phyloP scores from a whole-genome alignment of 2,797 vertebrate genomes.

The Sciaenops ocellatus region DNA sequence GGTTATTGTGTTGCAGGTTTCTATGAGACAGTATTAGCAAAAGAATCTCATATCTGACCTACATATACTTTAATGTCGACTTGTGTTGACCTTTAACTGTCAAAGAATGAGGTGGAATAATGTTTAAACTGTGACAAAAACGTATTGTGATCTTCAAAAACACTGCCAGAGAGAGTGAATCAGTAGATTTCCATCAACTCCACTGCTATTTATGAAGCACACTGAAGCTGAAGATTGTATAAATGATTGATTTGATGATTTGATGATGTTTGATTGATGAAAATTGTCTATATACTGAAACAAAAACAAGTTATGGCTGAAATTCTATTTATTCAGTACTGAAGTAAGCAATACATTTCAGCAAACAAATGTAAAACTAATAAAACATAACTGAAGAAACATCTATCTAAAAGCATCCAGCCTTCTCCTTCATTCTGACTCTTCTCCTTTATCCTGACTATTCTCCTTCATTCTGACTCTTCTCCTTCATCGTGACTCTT shows the following conservation, averaged over 20 bases:
- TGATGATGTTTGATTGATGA: too few species aligned
- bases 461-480: too few species aligned
- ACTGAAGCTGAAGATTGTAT: neutral
- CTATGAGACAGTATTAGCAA: neutral
- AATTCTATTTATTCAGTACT: conserved; percentile 47
- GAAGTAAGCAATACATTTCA: conserved; percentile 13
- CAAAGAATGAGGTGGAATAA: neutral
- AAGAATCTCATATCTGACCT: neutral
- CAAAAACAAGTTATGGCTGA: neutral
- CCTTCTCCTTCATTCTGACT: too few species aligned
- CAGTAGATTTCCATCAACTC: neutral
- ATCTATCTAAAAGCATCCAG: neutral
- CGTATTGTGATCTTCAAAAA: neutral
- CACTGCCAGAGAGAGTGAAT: neutral
- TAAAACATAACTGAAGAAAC: neutral
- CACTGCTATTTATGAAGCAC: neutral
- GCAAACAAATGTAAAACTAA: neutral
- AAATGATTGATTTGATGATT: too few species aligned
- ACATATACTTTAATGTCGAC: neutral
- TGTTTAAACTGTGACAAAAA: neutral
- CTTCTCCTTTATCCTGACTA: too few species aligned
- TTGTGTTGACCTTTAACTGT: conserved; percentile 1
- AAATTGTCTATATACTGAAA: conserved; percentile 5
- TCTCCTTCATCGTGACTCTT: too few species aligned
- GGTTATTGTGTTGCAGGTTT: conserved; percentile 2